Base-by-base conservation (phyloP, 2,888 invertebrate species). In the Steinernema carpocapsae region DNA sequence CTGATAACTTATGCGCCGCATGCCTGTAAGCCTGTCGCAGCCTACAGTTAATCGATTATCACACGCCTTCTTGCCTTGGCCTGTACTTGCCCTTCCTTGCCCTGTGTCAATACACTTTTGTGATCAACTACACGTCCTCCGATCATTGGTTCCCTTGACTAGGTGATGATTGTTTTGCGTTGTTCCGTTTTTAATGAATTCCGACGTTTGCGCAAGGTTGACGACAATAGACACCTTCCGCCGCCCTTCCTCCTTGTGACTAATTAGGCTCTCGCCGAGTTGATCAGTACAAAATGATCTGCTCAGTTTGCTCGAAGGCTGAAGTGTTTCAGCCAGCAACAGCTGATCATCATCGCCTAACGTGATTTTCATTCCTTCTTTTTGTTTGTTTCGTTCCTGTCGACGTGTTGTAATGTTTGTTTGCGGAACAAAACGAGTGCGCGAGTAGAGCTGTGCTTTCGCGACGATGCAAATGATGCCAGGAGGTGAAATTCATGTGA, bases 121-220 rank as follows among this genome's bases (percentile, higher is more conserved):
- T 22, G n/a, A 48, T 19, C 17, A 43, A 7, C 48, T n/a, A n/a
- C 24, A 12, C 22, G 10, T 7, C 24, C 22, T 19, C 14, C 64
- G 64, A 64, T 64, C 32, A 64, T 64, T 29, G 64, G 64, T 52
- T 19, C 24, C 52, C 32, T 10, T 32, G 17, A 32, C 17, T 48
- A 17, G 14, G 64, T 32, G 17, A 64, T 26, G 32, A 64, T 6
- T 64, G 64, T 64, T 64, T 64, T 64, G 17, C 37, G 29, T n/a
- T n/a, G n/a, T 64, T 64, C 64, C 29, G 17, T 32, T 17, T 12
- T 64, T 64, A 64, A 64, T 26, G 64, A 32, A 64, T 64, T 64
- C 64, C 29, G 64, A 64, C 64, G 64, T 64, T 64, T 64, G 64
- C 64, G 64, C 64, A 64, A 32, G 32, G 64, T 6, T 32, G 64